These are phyloP conservation scores for Echiichthys vipera DNA, from an alignment of 2,797 vertebrate species.

Conservation along the genomic window DNA sequence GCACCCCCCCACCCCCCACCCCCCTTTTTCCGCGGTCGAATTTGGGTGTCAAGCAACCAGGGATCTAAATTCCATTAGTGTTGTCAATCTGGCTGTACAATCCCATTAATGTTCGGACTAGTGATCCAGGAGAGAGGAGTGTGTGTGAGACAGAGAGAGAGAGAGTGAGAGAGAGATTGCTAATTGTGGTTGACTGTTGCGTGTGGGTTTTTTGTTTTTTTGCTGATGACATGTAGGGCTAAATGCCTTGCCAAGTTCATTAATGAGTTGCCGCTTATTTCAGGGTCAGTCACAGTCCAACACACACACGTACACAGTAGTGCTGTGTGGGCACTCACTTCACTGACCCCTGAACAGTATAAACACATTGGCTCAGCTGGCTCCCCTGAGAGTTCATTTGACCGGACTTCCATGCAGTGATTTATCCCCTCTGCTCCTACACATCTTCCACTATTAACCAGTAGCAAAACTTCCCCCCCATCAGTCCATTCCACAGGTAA, in stretches of 20 bases:
- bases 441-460: constrained; percentile 19
- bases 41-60: constrained; percentile 51
- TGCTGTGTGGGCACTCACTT: constrained; percentile 39
- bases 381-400: constrained; percentile 53
- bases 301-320: constrained; percentile 8
- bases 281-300: constrained; percentile 27
- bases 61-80: constrained; percentile 64
- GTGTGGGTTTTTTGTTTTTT: neutral
- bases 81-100: constrained; percentile 47
- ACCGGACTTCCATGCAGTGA: constrained; percentile 49
- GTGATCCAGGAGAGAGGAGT: constrained; percentile 2
- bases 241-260: constrained; percentile 54
- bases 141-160: neutral
- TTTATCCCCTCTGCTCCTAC: constrained; percentile 34
- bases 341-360: constrained; percentile 48
- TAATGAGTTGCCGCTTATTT: constrained; percentile 51
- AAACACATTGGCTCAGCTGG: constrained; percentile 45
- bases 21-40: constrained; percentile 34
- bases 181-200: constrained; percentile 1
- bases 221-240: constrained; percentile 26
- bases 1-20: neutral
- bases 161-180: neutral
- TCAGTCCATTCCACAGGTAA: neutral
- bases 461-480: constrained; percentile 20
- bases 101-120: constrained; percentile 52